These are phyloP conservation scores for Phyllotreta striolata DNA, from an alignment of 2,888 invertebrate genomes.

Conservation along the genomic window DNA sequence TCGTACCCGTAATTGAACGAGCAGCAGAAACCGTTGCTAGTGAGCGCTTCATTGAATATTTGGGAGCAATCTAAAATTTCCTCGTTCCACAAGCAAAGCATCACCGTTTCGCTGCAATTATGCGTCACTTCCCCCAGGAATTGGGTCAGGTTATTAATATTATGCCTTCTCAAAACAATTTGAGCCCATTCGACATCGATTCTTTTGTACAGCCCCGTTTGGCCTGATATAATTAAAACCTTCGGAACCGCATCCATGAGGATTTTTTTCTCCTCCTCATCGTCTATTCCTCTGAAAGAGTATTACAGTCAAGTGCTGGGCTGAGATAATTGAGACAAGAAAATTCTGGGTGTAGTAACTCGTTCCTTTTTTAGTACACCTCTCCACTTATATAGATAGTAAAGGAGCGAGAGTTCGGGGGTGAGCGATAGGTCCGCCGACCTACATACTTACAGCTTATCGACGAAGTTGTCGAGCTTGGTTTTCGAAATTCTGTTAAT, in stretches of 20 bases:
- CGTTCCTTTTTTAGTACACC: neutral
- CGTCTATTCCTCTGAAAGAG: conserved; percentile 49
- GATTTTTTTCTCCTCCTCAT: conserved; percentile 37
- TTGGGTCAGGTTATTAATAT: conserved; percentile 40
- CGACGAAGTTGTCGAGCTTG: conserved; percentile 47
- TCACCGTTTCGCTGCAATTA: conserved; percentile 54
- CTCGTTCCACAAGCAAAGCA: conserved; percentile 55
- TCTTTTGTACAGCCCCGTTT: conserved; percentile 39
- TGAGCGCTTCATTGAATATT: conserved; percentile 51
- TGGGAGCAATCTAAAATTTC: conserved; percentile 47
- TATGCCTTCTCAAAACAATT: conserved; percentile 49
- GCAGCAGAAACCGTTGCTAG: conserved; percentile 56
- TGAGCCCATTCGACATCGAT: conserved; percentile 47
- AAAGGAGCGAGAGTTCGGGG: too few relatives aligned
- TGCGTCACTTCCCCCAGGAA: conserved; percentile 48
- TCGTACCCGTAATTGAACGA: conserved; percentile 55
- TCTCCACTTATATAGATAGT: too few relatives aligned
- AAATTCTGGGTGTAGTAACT: too few relatives aligned
- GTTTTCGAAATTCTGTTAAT: conserved; percentile 47
- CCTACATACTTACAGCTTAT: conserved; percentile 42
- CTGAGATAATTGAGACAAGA: too few relatives aligned
- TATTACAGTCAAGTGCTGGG: too few relatives aligned
- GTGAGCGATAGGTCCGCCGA: too few relatives aligned
- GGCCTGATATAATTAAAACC: conserved; percentile 48
- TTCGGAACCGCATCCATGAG: conserved; percentile 47